phyloP scores from a whole-genome alignment of 2,888 invertebrate species.

The Allygus modestus region DNA sequence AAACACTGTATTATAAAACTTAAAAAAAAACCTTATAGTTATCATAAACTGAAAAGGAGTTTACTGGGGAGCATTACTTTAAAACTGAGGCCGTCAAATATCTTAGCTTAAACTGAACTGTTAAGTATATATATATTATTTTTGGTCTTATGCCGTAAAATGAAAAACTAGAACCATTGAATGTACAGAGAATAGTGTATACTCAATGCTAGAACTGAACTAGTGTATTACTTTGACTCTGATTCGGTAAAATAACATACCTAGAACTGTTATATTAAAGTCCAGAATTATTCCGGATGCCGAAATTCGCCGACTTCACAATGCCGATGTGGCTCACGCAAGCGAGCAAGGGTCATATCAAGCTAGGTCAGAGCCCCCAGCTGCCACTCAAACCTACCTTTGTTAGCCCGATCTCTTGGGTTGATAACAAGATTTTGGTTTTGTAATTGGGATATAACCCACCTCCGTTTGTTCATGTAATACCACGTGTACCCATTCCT shows the following conservation, averaged over 20 bases:
- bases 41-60: too few relatives aligned
- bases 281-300: neutral
- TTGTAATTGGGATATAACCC: neutral
- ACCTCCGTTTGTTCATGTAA: neutral
- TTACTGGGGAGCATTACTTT: too few relatives aligned
- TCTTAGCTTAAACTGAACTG: too few relatives aligned
- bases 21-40: too few relatives aligned
- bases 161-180: too few relatives aligned
- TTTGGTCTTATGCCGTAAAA: too few relatives aligned
- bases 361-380: slow-evolving; percentile 24
- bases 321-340: neutral
- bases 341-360: slow-evolving; percentile 14
- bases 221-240: neutral
- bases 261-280: neutral
- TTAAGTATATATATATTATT: too few relatives aligned
- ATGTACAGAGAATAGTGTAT: too few relatives aligned
- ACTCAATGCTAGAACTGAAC: too few relatives aligned
- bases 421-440: slow-evolving; percentile 29
- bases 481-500: neutral
- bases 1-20: too few relatives aligned
- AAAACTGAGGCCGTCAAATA: too few relatives aligned
- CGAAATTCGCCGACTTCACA: neutral
- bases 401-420: slow-evolving; percentile 12
- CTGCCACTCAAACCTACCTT: slow-evolving; percentile 24
- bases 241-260: neutral